Evolutionary conservation across 2,888 invertebrate genomes (phyloP).

Genomic region (Cheilosia variabilis): DNA sequence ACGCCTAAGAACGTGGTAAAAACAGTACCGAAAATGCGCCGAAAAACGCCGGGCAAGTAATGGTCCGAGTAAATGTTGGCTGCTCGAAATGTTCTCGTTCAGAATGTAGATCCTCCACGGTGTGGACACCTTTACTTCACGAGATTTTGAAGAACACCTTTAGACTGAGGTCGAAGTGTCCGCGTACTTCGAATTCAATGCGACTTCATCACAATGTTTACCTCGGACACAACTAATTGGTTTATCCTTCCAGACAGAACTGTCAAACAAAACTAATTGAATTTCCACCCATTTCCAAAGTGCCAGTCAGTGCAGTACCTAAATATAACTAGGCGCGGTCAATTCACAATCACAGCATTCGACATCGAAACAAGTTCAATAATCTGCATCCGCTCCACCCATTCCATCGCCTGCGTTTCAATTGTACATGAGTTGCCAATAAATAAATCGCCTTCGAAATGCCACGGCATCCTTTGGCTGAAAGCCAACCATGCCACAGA

Average conservation of each 20-base stretch:
- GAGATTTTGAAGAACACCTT: too few relatives aligned
- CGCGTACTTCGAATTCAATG: too few relatives aligned
- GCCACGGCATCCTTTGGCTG: constrained; percentile 44
- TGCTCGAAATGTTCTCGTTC: too few relatives aligned
- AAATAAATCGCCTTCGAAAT: constrained; percentile 46
- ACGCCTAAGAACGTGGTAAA: too few relatives aligned
- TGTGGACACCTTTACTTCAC: too few relatives aligned
- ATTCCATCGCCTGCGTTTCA: constrained; percentile 18
- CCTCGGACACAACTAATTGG: not conserved
- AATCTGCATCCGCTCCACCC: constrained; percentile 40
- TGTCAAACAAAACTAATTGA: constrained; percentile 17
- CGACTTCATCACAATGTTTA: too few relatives aligned
- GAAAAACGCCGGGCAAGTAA: too few relatives aligned
- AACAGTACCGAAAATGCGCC: too few relatives aligned
- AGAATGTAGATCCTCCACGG: too few relatives aligned
- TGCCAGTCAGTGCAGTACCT: not conserved
- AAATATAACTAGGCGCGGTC: constrained; percentile 48
- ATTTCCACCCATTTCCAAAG: constrained; percentile 37
- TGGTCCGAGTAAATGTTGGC: too few relatives aligned
- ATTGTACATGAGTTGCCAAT: constrained; percentile 40
- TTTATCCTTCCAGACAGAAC: too few relatives aligned
- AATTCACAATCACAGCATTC: not conserved
- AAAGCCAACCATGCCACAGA: constrained; percentile 31
- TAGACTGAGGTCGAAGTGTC: too few relatives aligned
- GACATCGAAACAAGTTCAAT: constrained; percentile 21